Base-by-base conservation (phyloP, 1,140 invertebrate species). In the Galleria mellonella region DNA sequence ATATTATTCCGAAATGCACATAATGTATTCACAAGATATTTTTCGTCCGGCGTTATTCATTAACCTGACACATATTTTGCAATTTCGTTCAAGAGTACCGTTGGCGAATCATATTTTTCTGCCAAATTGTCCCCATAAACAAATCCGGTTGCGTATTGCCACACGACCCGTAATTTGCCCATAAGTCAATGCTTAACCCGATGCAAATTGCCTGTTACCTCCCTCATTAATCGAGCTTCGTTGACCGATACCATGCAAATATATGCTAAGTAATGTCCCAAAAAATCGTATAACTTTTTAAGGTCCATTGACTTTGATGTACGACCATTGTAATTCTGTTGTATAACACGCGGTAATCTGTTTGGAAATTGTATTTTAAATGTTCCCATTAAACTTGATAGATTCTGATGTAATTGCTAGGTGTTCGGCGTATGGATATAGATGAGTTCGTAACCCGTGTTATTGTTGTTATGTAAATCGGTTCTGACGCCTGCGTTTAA, bases 121-220 rank as follows among this genome's bases (percentile, higher is more conserved):
- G 13, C 42, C 35, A n/a, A 17, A 36, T 37, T 14, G 42, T 33
- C 32, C 42, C 32, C 17, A n/a, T 40, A 40, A 40, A 38, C 36
- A 38, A 38, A 44, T 27, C 17, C 32, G 42, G 42, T 37, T 35
- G 42, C 23, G 5, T 27, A 27, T 17, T 9, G 17, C 17, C 17
- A 23, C 17, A 23, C 6, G 17, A 6, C 6, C 38, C 9, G 38
- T 30, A 40, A 40, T 40, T 40, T 40, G 38, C 6, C n/a, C 32
- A 37, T 37, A 44, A 44, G 12, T 44, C 42, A 44, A 30, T 13
- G 32, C 37, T 58, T 55, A 63, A 63, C 62, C 61, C 47, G 53
- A 66, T 66, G 62, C 55, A 59, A 62, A 70, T 63, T 70, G 57
- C 59, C 43, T 55, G 50, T 43, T 49, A 42, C 46, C 37, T 63